Percentiles rank a stretch among this genome's conserved stretches.
Evolutionary conservation across 1,140 invertebrate species (phyloP).

Genomic region (Drosophila bocki): DNA sequence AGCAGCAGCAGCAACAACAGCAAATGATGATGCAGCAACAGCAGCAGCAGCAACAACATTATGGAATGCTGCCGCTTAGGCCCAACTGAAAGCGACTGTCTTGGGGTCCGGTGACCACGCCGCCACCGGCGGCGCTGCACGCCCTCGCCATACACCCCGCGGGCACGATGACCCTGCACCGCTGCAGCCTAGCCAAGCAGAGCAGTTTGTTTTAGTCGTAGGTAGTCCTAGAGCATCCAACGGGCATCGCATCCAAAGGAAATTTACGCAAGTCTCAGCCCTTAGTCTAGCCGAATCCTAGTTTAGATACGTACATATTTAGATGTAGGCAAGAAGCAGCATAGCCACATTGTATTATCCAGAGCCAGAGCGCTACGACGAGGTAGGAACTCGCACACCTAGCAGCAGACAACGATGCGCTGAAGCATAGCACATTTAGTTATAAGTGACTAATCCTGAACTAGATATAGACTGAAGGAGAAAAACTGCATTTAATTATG

Average conservation of each 20-base stretch:
- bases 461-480: slow-evolving; percentile 34
- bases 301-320: slow-evolving; percentile 26
- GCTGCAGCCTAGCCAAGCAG: slow-evolving; percentile 77
- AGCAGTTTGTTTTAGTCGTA: slow-evolving; percentile 70
- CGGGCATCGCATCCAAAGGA: slow-evolving; percentile 71
- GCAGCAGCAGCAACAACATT: slow-evolving; percentile 75
- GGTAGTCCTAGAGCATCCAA: slow-evolving; percentile 9
- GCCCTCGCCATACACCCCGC: slow-evolving; percentile 65
- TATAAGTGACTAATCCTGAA: slow-evolving; percentile 21
- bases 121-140: slow-evolving; percentile 59
- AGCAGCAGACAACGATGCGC: slow-evolving; percentile 39
- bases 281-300: slow-evolving; percentile 56
- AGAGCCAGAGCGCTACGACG: slow-evolving; percentile 19
- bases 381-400: slow-evolving; percentile 60
- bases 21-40: slow-evolving; percentile 54
- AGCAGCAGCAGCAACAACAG: slow-evolving; percentile 53
- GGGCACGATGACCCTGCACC: slow-evolving; percentile 76
- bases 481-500: neutral
- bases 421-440: slow-evolving; percentile 18
- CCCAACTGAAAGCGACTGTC: slow-evolving; percentile 82
- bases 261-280: slow-evolving; percentile 61
- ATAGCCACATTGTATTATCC: slow-evolving; percentile 75
- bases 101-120: slow-evolving; percentile 74
- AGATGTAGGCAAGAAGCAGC: slow-evolving; percentile 26
- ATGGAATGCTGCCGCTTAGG: slow-evolving; percentile 75